Evolutionary conservation across 2,797 vertebrate genomes (phyloP).

Genomic region (Babyrousa celebensis): DNA sequence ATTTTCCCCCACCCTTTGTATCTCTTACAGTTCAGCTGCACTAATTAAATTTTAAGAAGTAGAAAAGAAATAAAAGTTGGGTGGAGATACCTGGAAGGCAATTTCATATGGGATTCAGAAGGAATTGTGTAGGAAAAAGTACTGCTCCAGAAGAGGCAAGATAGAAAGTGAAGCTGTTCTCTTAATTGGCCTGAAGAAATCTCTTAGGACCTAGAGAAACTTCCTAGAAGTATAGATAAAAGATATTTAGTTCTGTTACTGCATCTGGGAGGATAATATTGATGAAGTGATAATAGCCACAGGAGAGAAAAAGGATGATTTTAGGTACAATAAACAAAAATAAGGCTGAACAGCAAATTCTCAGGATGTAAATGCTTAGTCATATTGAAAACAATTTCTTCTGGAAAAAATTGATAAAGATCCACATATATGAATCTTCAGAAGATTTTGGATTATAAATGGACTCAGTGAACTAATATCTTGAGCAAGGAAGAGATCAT

Average conservation of each 20-base stretch:
- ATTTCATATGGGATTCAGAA: constrained; percentile 1
- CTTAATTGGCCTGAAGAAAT: neutral
- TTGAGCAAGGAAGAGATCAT: neutral
- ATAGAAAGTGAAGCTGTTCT: constrained; percentile 22
- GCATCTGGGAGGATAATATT: constrained; percentile 36
- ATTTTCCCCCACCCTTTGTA: neutral
- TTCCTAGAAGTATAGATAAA: constrained; percentile 11
- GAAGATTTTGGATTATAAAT: neutral
- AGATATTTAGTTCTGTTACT: constrained; percentile 31
- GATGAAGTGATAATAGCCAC: constrained; percentile 22
- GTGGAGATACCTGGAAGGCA: constrained; percentile 5
- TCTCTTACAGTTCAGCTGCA: neutral
- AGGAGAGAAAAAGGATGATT: neutral
- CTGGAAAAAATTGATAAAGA: constrained; percentile 63
- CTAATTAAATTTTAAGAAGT: constrained; percentile 52
- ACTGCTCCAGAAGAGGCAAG: neutral
- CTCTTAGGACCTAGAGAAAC: neutral
- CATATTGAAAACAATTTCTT: constrained; percentile 46
- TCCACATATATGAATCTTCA: neutral
- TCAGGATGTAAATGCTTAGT: constrained; percentile 59
- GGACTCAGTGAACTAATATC: neutral
- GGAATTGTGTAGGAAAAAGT: neutral
- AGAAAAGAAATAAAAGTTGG: constrained; percentile 14
- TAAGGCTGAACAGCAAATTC: neutral
- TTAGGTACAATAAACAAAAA: constrained; percentile 72